A percentile compares a stretch with the other conserved stretches of the same genome.
These are phyloP conservation scores for Tetraneura akinire DNA, from an alignment of 1,140 invertebrate species.

Conservation along the genomic window DNA sequence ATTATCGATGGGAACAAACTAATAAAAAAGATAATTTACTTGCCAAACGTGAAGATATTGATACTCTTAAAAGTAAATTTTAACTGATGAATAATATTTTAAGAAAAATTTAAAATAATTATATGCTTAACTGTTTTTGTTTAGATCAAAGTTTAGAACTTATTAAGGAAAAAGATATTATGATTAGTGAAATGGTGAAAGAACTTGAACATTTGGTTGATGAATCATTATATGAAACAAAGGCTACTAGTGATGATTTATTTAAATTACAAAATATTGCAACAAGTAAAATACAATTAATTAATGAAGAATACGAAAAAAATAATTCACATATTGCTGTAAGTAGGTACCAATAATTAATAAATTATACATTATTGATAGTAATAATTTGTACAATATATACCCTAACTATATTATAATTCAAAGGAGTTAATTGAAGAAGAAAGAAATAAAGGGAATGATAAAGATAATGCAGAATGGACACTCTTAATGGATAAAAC, in stretches of 20 bases:
- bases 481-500: not conserved
- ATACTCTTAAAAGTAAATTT: constrained; percentile 3
- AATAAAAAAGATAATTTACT: not conserved
- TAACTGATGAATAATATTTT: not conserved
- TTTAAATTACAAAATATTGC: not conserved
- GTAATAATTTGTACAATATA: not conserved
- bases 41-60: not conserved
- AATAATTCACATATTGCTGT: not conserved
- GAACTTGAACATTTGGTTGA: not conserved
- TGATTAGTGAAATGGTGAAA: not conserved
- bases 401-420: not conserved
- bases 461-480: constrained; percentile 9
- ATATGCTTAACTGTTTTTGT: no score
- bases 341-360: not conserved
- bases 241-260: not conserved
- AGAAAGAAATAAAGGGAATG: not conserved
- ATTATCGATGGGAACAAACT: not conserved
- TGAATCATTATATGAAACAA: not conserved
- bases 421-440: constrained; percentile 8
- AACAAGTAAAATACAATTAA: not conserved
- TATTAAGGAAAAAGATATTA: not conserved
- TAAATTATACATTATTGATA: no score
- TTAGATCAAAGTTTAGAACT: constrained; percentile 15
- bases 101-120: not conserved
- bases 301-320: not conserved